phyloP scores from a whole-genome alignment of 2,888 invertebrate species.

The Dryococelus australis region DNA sequence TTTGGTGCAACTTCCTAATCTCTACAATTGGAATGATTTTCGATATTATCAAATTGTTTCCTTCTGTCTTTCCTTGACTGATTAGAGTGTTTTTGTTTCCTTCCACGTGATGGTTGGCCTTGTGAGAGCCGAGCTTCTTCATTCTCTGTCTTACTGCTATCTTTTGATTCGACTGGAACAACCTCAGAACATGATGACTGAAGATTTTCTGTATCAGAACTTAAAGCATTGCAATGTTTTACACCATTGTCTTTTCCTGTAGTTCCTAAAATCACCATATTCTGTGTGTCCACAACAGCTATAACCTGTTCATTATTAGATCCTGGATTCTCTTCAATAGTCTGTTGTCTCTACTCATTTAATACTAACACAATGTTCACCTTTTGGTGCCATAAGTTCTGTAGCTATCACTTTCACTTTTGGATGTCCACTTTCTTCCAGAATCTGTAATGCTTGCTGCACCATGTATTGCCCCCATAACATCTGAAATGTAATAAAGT shows the following conservation, averaged over 20 bases:
- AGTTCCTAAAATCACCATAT: background rate
- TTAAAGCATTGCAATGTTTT: background rate
- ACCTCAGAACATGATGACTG: background rate
- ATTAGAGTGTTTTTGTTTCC: background rate
- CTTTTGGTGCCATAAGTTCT: too few species aligned
- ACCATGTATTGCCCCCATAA: background rate
- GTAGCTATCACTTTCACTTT: too few species aligned
- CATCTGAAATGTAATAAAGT: background rate
- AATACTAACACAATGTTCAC: too few species aligned
- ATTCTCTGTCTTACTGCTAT: background rate
- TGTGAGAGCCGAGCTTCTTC: background rate
- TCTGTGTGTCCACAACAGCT: too few species aligned
- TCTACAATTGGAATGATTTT: background rate
- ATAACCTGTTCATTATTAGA: too few species aligned
- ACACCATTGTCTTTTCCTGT: background rate
- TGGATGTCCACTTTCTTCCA: background rate
- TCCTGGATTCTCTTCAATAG: too few species aligned
- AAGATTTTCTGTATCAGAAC: background rate
- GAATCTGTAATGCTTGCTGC: background rate
- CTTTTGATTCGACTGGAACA: background rate
- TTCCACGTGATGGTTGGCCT: background rate
- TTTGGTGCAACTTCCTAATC: background rate
- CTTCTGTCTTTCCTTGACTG: constrained; percentile 1
- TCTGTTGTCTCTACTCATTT: too few species aligned
- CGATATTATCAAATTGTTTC: background rate